phyloP scores from a whole-genome alignment of 1,140 invertebrate species.

The Pseudomyrmex concolor region DNA sequence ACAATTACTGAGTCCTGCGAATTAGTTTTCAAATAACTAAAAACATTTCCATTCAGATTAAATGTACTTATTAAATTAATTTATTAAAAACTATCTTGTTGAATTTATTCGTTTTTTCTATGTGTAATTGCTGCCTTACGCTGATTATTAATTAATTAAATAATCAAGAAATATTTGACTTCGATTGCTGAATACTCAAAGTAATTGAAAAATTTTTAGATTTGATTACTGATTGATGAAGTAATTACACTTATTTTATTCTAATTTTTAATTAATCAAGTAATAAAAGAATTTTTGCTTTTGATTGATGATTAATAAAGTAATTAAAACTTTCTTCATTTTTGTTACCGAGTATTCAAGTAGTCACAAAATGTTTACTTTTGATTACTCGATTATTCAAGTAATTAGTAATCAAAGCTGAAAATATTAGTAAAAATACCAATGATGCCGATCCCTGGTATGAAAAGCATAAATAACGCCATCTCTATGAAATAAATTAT shows the following conservation, averaged over 20 bases:
- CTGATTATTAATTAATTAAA: constrained; percentile 3
- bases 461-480: no score
- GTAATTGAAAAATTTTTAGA: background rate
- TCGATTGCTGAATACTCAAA: background rate
- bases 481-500: no score
- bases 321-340: background rate
- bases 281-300: background rate
- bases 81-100: background rate
- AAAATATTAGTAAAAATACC: no score
- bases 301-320: background rate
- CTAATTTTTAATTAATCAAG: background rate
- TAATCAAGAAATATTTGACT: background rate
- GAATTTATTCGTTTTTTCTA: background rate
- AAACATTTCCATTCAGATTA: no score
- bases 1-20: no score
- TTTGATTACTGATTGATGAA: background rate
- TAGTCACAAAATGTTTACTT: no score
- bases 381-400: no score
- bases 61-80: no score
- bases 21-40: no score
- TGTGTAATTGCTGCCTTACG: background rate
- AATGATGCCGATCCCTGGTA: no score
- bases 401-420: no score
- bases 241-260: constrained; percentile 10
- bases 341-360: no score